Percentiles rank a stretch among this genome's conserved stretches.
These are phyloP conservation scores for Chrysaora quinquecirrha DNA, from an alignment of 30 jellyfish, hydroid and myxozoan genomes.

Conservation along the genomic window DNA sequence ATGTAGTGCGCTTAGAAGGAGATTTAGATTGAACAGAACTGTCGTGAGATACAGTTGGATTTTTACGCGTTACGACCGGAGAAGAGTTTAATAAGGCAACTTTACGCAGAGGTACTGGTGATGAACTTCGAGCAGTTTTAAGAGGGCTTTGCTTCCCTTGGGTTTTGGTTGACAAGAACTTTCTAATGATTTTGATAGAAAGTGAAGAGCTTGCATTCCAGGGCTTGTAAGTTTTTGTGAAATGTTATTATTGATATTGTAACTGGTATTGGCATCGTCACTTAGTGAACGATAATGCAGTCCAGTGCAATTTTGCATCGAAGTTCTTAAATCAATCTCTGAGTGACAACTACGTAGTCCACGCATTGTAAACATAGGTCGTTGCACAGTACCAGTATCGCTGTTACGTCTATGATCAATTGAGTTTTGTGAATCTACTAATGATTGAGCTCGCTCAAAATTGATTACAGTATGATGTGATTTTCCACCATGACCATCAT, in stretches of 20 bases:
- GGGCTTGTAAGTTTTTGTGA: slow-evolving; percentile 24
- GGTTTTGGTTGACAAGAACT: slow-evolving; percentile 54
- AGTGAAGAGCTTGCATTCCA: slow-evolving; percentile 93
- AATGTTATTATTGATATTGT: background rate
- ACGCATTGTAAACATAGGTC: background rate
- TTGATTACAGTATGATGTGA: background rate
- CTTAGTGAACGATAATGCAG: slow-evolving; percentile 62
- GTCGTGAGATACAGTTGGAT: background rate
- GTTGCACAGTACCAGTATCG: background rate
- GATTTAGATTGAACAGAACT: slow-evolving; percentile 14
- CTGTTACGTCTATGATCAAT: background rate
- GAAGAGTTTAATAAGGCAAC: slow-evolving; percentile 65
- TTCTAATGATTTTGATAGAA: slow-evolving; percentile 74
- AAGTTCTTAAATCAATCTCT: slow-evolving; percentile 38
- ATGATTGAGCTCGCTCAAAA: slow-evolving; percentile 17
- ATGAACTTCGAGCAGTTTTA: background rate
- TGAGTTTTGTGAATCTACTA: background rate
- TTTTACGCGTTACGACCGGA: slow-evolving; percentile 50
- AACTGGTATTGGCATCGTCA: slow-evolving; percentile 4
- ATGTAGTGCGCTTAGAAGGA: slow-evolving; percentile 60
- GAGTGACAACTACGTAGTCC: slow-evolving; percentile 56
- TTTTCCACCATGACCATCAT: background rate
- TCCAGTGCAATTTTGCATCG: background rate
- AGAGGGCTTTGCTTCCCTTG: slow-evolving; percentile 7
- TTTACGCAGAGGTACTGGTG: slow-evolving; percentile 50